Evolutionary conservation across 2,888 invertebrate genomes (phyloP).

Genomic region (Tipula confusa): DNA sequence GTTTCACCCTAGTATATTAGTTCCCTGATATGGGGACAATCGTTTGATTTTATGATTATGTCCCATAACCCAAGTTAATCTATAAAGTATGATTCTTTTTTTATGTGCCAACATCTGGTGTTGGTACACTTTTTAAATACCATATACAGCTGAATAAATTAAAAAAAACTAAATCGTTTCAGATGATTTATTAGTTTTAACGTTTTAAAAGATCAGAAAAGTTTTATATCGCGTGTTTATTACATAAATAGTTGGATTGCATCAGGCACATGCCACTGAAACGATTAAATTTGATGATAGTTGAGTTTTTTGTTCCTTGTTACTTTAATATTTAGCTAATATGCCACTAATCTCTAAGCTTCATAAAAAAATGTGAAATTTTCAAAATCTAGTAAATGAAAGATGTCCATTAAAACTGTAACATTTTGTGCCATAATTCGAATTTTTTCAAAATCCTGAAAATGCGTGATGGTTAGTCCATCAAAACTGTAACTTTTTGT

Average conservation of each 20-base stretch:
- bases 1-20: not conserved
- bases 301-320: too few species aligned
- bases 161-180: not conserved
- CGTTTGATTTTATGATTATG: not conserved
- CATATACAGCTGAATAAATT: not conserved
- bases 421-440: too few species aligned
- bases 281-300: not conserved
- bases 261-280: not conserved
- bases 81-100: not conserved
- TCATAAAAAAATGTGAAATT: too few species aligned
- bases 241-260: not conserved
- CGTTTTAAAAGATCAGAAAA: not conserved
- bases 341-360: too few species aligned
- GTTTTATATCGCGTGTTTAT: not conserved
- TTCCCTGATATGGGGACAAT: not conserved
- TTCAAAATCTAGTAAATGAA: too few species aligned
- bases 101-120: not conserved
- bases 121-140: not conserved
- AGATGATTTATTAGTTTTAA: not conserved
- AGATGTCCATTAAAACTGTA: too few species aligned
- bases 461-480: too few species aligned
- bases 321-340: too few species aligned
- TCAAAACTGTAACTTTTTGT: too few species aligned
- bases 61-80: not conserved
- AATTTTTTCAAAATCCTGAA: too few species aligned